Base-by-base conservation (phyloP, 2,888 invertebrate species). In the Masnerella sp. region DNA sequence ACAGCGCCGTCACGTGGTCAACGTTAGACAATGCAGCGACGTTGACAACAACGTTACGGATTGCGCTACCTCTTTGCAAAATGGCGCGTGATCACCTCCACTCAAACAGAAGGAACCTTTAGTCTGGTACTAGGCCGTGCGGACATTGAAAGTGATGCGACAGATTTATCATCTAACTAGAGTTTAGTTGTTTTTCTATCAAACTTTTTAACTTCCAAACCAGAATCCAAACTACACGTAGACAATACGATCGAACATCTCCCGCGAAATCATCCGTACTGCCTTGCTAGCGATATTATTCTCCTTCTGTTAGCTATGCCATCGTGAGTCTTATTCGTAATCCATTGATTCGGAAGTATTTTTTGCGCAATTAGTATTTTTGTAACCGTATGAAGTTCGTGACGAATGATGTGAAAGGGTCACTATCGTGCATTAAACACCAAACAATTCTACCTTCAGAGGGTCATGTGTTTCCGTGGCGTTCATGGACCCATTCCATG, bases 141-240 rank as follows among this genome's bases (percentile, higher is more conserved):
- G 64, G 52, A 38, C 22, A 42, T 38, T 51, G 5, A 14, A 40
- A 34, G 42, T 5, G 14, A 61, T 15, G 22, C 15, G 11, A 43
- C 40, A 38, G 22, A 52, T 17, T 32, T 32, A 43, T 47, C 45
- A 47, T 56, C 65, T 65, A 20, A 65, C 14, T 64, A 56, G 40
- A 45, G n/a, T 49, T 67, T 56, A 67, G 65, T 65, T 47, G 17
- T 54, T 56, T 52, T 67, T 67, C 47, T 67, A 67, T 32, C 34
- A 67, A 67, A 47, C 47, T 56, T 56, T 67, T 49, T 56, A 67
- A 67, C 65, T 67, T 56, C 56, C 56, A 30, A 32, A 56, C 17
- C 18, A 32, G 14, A 49, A 56, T 43, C 25, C 32, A 49, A 20
- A 56, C n/a, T 30, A 58, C 49, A 47, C 15, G 42, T 58, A 51